A percentile compares a stretch with the other conserved stretches of the same genome.
These are phyloP conservation scores for Picus viridis DNA, from an alignment of 2,797 vertebrate species.

Conservation along the genomic window DNA sequence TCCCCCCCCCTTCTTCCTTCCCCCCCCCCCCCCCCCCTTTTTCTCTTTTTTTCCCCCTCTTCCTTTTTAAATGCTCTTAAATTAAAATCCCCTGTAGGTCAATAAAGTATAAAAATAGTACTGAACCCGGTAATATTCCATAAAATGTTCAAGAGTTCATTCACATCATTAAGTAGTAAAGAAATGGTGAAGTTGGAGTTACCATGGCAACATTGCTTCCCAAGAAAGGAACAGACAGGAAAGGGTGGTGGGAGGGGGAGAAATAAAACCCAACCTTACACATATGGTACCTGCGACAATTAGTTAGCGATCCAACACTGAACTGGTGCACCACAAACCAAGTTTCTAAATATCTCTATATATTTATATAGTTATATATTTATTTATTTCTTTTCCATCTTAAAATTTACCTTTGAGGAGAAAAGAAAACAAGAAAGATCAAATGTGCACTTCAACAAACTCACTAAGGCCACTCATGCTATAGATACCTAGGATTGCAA, in stretches of 20 bases:
- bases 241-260: neutral
- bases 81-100: constrained; percentile 81
- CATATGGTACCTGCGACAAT: constrained; percentile 77
- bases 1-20: too few species aligned
- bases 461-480: constrained; percentile 88
- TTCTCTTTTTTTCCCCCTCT: too few species aligned
- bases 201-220: constrained; percentile 79
- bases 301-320: constrained; percentile 81
- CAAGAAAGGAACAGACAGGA: constrained; percentile 73
- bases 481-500: constrained; percentile 78
- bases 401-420: constrained; percentile 79
- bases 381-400: constrained; percentile 65
- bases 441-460: constrained; percentile 84
- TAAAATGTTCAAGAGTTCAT: constrained; percentile 79
- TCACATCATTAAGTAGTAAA: constrained; percentile 80
- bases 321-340: constrained; percentile 82
- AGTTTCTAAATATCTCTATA: constrained; percentile 81
- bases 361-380: constrained; percentile 80
- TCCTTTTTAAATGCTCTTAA: constrained; percentile 64
- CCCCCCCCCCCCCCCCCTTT: too few species aligned
- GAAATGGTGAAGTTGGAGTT: constrained; percentile 77
- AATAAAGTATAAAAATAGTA: constrained; percentile 85
- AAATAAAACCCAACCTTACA: constrained; percentile 52
- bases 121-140: constrained; percentile 81
- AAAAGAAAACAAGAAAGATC: constrained; percentile 22